Conservation (phyloP, 1,140 invertebrate genomes). For the Oreohelix idahoensis region DNA sequence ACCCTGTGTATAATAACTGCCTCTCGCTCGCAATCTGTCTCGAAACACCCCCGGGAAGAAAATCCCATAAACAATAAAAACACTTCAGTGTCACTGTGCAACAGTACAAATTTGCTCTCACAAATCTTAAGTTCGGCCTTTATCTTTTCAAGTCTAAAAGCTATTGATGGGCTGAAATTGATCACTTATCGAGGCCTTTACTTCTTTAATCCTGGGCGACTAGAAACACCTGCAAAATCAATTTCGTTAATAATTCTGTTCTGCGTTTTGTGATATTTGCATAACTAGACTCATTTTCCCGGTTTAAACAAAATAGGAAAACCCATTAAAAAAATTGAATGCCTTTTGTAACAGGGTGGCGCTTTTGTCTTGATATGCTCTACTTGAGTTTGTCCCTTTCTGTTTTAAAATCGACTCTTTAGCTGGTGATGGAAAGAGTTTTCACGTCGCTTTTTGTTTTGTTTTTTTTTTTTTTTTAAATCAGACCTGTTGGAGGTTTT, state of each 20-base stretch:
- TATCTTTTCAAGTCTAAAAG: constrained; percentile 6
- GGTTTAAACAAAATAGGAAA: neutral
- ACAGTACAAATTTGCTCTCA: neutral
- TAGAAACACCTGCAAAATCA: constrained; percentile 4
- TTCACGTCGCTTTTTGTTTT: too few species aligned
- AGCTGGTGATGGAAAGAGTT: neutral
- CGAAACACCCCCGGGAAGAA: neutral
- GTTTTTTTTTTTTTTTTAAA: neutral
- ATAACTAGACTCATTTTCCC: neutral
- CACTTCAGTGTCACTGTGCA: neutral
- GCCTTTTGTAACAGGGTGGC: neutral
- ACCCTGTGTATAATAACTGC: neutral
- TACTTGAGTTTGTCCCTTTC: neutral
- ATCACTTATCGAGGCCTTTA: neutral
- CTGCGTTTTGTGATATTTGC: neutral
- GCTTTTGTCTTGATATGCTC: neutral
- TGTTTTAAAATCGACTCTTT: neutral
- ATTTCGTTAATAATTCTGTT: neutral
- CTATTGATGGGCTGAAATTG: constrained; percentile 1
- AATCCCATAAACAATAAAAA: neutral
- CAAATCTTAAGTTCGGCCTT: neutral
- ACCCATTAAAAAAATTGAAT: neutral
- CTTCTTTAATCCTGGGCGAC: neutral
- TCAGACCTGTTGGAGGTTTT: neutral
- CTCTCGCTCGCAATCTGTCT: neutral